A percentile compares a stretch with the other conserved stretches of the same genome.
Evolutionary conservation across 1,140 invertebrate genomes (phyloP).

Genomic region (Macrosteles quadrilineatus): DNA sequence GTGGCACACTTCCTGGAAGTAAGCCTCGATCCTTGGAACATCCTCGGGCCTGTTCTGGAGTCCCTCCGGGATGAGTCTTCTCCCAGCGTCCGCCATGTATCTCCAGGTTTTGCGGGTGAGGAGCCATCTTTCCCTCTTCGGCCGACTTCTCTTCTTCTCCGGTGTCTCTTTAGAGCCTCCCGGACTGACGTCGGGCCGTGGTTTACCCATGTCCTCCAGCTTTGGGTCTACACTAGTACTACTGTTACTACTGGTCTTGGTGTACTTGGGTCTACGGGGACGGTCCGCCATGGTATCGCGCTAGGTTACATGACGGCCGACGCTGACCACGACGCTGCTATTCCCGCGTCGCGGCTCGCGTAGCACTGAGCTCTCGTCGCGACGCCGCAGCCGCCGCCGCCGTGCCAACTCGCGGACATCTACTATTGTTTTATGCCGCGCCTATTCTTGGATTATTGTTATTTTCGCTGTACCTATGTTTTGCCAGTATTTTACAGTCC

Average conservation of each 20-base stretch:
- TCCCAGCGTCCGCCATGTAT: conserved; percentile 87
- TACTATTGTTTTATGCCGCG: conserved; percentile 23
- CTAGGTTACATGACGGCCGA: too few relatives aligned
- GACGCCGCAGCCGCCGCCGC: too few relatives aligned
- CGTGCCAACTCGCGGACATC: conserved; percentile 9
- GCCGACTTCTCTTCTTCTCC: conserved; percentile 35
- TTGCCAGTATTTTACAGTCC: conserved; percentile 6
- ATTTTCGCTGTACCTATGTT: conserved; percentile 21
- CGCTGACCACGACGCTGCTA: too few relatives aligned
- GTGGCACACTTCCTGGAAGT: conserved; percentile 80
- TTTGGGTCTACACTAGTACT: not conserved
- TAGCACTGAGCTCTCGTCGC: too few relatives aligned
- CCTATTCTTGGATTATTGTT: conserved; percentile 27
- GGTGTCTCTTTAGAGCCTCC: not conserved
- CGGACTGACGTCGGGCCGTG: not conserved
- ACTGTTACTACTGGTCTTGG: not conserved
- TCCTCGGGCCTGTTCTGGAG: conserved; percentile 68
- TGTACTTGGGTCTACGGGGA: not conserved
- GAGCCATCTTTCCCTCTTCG: conserved; percentile 68
- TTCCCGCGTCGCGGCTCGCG: too few relatives aligned
- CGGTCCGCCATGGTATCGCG: conserved; percentile 11
- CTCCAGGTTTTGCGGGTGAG: conserved; percentile 86
- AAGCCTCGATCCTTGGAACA: conserved; percentile 74
- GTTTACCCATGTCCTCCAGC: conserved; percentile 13
- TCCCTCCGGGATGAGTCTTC: conserved; percentile 77